These are phyloP conservation scores for Phytoseiulus persimilis DNA, from an alignment of 2,888 invertebrate genomes.

Conservation along the genomic window DNA sequence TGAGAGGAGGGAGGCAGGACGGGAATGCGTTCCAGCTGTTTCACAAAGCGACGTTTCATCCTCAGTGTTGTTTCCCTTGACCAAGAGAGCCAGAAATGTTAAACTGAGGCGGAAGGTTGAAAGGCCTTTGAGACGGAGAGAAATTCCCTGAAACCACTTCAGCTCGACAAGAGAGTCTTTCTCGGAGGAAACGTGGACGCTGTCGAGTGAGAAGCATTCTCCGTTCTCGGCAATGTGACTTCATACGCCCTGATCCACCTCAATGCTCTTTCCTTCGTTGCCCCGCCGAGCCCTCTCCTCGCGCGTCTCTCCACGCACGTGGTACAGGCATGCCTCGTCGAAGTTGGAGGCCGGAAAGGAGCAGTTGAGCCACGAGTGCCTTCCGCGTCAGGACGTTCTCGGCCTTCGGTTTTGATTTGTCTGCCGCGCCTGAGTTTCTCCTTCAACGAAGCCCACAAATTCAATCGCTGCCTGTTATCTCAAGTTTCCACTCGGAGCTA, in stretches of 20 bases:
- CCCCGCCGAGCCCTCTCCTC: neutral
- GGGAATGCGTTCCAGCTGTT: too few species aligned
- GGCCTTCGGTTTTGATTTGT: conserved; percentile 5
- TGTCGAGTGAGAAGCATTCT: too few species aligned
- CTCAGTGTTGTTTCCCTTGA: too few species aligned
- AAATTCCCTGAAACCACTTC: too few species aligned
- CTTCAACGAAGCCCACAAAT: neutral
- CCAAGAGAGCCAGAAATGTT: too few species aligned
- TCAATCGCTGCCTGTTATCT: neutral
- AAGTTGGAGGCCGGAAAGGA: neutral
- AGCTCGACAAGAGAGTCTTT: too few species aligned
- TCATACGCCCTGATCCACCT: neutral
- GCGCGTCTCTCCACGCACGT: neutral
- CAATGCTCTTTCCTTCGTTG: neutral
- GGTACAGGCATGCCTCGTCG: neutral
- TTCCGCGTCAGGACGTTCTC: neutral
- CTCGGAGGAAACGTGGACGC: too few species aligned
- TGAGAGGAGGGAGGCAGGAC: too few species aligned
- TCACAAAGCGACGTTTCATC: too few species aligned
- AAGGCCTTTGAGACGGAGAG: too few species aligned
- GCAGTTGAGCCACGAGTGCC: conserved; percentile 5
- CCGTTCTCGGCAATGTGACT: neutral
- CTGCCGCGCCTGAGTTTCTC: neutral
- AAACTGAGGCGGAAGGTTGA: too few species aligned
- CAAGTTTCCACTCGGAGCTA: neutral